Conservation (phyloP, 35 echinoderm and acorn worm genomes). For the Ptychodera flava region DNA sequence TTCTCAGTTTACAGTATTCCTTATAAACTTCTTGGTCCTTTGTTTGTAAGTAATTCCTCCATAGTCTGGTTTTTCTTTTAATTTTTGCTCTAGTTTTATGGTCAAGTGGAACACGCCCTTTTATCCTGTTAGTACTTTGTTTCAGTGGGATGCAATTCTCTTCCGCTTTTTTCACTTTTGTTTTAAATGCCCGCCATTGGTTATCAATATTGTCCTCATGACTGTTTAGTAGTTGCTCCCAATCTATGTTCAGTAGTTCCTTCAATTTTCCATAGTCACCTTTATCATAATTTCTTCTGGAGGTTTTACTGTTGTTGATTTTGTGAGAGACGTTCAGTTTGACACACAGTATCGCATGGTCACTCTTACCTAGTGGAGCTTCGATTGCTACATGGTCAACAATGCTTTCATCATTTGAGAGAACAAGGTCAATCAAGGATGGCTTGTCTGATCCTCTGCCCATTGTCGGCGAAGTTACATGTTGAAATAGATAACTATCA, state of each 20-base stretch:
- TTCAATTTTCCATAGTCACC: slow-evolving; percentile 7
- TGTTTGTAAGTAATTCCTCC: neutral
- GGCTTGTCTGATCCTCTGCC: neutral
- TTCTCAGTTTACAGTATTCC: neutral
- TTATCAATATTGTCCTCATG: neutral
- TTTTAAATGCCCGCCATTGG: neutral
- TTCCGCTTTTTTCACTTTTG: neutral
- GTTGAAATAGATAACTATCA: no score
- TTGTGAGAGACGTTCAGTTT: neutral
- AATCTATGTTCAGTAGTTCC: neutral
- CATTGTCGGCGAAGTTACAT: neutral
- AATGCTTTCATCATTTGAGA: slow-evolving; percentile 3
- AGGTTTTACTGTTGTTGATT: neutral
- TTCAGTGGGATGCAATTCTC: neutral
- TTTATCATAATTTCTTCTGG: slow-evolving; percentile 11
- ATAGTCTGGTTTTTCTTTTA: neutral
- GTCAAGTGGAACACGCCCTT: neutral
- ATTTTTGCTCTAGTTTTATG: neutral
- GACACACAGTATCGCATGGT: slow-evolving; percentile 3
- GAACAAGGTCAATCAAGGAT: slow-evolving; percentile 11
- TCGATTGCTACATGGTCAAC: neutral
- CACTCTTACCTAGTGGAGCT: slow-evolving; percentile 16
- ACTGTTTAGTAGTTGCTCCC: neutral
- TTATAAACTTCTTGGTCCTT: neutral
- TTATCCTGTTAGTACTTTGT: neutral